These are phyloP conservation scores for Cosmopolites sordidus DNA, from an alignment of 2,888 invertebrate species.

Conservation along the genomic window DNA sequence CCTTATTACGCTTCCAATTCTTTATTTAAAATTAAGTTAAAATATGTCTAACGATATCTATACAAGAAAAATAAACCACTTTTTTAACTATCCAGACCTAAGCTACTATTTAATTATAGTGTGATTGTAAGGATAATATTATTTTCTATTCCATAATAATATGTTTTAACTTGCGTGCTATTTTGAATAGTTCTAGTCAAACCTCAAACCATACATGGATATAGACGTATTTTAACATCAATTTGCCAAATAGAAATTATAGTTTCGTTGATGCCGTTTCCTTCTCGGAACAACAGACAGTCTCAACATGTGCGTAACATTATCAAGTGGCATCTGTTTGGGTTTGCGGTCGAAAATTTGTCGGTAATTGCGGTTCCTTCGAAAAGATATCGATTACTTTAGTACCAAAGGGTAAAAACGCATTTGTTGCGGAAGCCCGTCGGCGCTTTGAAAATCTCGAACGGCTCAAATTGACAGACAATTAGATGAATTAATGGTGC, in stretches of 20 bases:
- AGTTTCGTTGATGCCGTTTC: constrained; percentile 10
- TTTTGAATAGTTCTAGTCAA: no score
- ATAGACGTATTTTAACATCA: no score
- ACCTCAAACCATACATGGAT: no score
- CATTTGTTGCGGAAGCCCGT: constrained; percentile 3
- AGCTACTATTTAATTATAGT: no score
- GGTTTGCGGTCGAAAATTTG: constrained; percentile 11
- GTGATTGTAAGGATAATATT: no score
- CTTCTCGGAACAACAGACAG: constrained; percentile 15
- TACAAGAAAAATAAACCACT: no score
- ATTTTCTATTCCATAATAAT: no score
- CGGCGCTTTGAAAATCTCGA: background rate
- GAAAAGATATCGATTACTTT: constrained; percentile 22
- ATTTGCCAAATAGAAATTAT: background rate
- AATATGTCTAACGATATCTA: no score
- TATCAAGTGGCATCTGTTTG: constrained; percentile 12
- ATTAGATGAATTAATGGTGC: background rate
- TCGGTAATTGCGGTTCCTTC: constrained; percentile 18
- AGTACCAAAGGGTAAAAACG: constrained; percentile 3
- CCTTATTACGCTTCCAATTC: no score
- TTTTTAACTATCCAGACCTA: no score
- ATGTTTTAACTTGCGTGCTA: no score
- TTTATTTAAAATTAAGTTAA: no score
- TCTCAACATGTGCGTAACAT: constrained; percentile 13
- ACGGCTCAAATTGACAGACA: background rate